Evolutionary conservation across 1,140 invertebrate species (phyloP).

Genomic region (Aphaenogaster floridana): DNA sequence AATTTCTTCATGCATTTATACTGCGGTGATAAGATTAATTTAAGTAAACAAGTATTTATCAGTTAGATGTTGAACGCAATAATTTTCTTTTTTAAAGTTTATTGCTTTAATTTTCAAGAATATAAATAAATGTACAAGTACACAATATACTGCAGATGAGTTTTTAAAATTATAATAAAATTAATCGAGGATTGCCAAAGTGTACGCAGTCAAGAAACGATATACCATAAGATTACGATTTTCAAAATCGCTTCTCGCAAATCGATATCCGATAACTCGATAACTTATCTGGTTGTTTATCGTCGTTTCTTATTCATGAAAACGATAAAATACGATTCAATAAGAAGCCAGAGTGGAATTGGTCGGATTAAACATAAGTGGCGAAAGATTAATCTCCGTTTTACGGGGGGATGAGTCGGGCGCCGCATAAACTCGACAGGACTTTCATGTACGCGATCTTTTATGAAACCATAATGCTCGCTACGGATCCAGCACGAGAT

Average conservation of each 20-base stretch:
- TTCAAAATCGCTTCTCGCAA: neutral
- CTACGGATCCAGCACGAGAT: slow-evolving; percentile 43
- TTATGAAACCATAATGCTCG: slow-evolving; percentile 69
- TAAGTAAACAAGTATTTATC: neutral
- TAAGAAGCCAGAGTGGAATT: neutral
- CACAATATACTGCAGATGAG: neutral
- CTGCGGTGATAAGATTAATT: neutral
- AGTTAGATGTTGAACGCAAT: neutral
- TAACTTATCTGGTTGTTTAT: slow-evolving; percentile 11
- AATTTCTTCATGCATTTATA: neutral
- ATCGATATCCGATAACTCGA: slow-evolving; percentile 6
- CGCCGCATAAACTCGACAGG: slow-evolving; percentile 47
- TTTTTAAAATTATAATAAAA: slow-evolving; percentile 10
- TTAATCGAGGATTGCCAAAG: neutral
- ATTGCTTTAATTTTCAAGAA: neutral
- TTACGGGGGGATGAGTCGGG: slow-evolving; percentile 6
- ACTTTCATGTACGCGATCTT: slow-evolving; percentile 52
- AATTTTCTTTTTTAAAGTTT: neutral
- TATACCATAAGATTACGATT: neutral
- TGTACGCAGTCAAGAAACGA: neutral
- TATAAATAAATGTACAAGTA: neutral
- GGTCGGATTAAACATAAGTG: slow-evolving; percentile 32
- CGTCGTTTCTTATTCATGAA: slow-evolving; percentile 2
- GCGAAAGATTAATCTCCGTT: slow-evolving; percentile 30
- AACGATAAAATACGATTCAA: slow-evolving; percentile 12